These are phyloP conservation scores for Caenorhabditis sp. DNA, from an alignment of 2,888 invertebrate species.

Conservation along the genomic window DNA sequence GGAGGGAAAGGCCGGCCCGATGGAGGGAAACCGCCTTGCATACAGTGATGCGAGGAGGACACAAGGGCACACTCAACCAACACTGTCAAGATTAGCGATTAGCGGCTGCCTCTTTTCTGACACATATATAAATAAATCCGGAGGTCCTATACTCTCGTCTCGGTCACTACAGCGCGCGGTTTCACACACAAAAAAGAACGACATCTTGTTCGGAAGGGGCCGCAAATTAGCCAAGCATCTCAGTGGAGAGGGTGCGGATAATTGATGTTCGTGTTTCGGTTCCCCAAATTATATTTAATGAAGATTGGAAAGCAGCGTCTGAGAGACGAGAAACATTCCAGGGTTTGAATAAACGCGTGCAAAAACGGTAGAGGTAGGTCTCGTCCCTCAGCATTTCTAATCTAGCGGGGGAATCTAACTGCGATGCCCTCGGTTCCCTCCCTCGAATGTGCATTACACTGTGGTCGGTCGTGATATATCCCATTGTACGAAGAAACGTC, in stretches of 20 bases:
- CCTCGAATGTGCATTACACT: slow-evolving; percentile 49
- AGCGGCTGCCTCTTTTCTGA: slow-evolving; percentile 49
- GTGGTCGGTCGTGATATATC: slow-evolving; percentile 52
- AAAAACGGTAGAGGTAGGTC: background rate
- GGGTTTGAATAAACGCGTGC: no score
- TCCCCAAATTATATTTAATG: slow-evolving; percentile 48
- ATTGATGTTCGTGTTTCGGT: slow-evolving; percentile 49
- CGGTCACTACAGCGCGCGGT: slow-evolving; percentile 15
- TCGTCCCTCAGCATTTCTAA: background rate
- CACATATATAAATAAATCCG: slow-evolving; percentile 58
- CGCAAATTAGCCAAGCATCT: slow-evolving; percentile 45
- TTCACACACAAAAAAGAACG: no score
- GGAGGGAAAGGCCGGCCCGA: slow-evolving; percentile 15
- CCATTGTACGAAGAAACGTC: slow-evolving; percentile 47
- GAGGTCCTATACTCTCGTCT: slow-evolving; percentile 19
- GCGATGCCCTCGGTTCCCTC: background rate
- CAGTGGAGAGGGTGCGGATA: slow-evolving; percentile 26
- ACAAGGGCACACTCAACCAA: slow-evolving; percentile 56
- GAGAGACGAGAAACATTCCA: slow-evolving; percentile 18
- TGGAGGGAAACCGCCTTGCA: slow-evolving; percentile 30
- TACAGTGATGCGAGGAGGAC: slow-evolving; percentile 53
- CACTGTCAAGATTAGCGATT: slow-evolving; percentile 60
- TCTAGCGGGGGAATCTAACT: slow-evolving; percentile 23
- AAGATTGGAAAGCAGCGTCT: slow-evolving; percentile 22
- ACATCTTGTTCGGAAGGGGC: slow-evolving; percentile 26